Evolutionary conservation across 2,113 vertebrate species (phyloP).

Genomic region (Macquaria australasica): DNA sequence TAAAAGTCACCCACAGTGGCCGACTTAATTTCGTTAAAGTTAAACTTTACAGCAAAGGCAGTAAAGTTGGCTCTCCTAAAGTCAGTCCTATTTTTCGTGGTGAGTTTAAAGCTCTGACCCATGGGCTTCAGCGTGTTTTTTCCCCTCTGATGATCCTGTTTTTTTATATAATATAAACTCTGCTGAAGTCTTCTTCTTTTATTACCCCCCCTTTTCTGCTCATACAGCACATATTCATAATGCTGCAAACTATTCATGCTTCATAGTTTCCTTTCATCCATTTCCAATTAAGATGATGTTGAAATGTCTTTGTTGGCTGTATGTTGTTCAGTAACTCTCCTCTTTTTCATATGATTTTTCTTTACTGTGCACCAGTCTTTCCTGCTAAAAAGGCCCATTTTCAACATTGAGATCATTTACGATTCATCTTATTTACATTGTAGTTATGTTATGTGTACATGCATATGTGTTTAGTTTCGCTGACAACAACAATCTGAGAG

Average conservation of each 20-base stretch:
- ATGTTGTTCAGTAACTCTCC: neutral
- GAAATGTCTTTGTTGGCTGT: neutral
- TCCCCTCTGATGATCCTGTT: neutral
- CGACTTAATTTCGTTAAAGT: conserved; percentile 42
- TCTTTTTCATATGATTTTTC: neutral
- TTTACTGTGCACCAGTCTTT: neutral
- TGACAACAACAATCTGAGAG: neutral
- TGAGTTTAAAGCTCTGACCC: conserved; percentile 8
- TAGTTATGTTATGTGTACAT: neutral
- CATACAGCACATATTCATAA: neutral
- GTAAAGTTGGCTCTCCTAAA: conserved; percentile 18
- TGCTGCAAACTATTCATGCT: conserved; percentile 12
- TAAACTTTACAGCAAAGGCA: conserved; percentile 41
- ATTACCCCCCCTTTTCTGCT: neutral
- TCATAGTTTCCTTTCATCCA: conserved; percentile 26
- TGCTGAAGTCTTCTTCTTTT: neutral
- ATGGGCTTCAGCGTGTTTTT: neutral
- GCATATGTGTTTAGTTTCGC: neutral
- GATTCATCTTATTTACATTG: conserved; percentile 17
- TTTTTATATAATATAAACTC: conserved; percentile 15
- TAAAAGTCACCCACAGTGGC: conserved; percentile 35
- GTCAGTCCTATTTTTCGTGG: neutral
- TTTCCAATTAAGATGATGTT: conserved; percentile 29
- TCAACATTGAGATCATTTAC: neutral
- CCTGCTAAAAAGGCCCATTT: neutral